These are phyloP conservation scores for Charina bottae DNA, from an alignment of 2,113 vertebrate species.

Conservation along the genomic window DNA sequence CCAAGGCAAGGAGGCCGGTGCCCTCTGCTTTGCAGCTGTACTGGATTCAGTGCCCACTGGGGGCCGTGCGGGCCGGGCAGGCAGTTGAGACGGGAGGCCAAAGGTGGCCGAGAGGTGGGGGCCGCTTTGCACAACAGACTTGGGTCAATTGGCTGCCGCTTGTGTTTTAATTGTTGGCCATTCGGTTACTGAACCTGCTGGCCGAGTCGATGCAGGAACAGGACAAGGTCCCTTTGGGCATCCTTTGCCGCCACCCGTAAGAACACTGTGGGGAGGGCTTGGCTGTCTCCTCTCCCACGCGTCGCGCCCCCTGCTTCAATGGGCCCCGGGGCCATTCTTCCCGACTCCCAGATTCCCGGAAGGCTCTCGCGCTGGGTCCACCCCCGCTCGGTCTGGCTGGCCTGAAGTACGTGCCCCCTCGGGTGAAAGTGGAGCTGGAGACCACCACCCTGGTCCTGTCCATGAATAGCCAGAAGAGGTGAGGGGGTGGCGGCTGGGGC, in stretches of 20 bases:
- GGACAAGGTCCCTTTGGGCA: not conserved
- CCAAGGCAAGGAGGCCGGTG: not conserved
- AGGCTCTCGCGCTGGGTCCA: not conserved
- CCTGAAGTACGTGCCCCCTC: conserved; percentile 82
- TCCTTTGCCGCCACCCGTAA: not conserved
- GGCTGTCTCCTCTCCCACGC: not conserved
- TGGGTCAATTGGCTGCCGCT: too few species aligned
- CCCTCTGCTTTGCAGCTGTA: not conserved
- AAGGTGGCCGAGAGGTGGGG: not conserved
- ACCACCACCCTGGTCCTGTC: conserved; percentile 89
- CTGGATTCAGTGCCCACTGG: not conserved
- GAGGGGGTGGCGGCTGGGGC: conserved; percentile 30
- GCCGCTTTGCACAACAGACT: not conserved
- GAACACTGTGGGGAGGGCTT: not conserved
- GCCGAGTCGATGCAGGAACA: too few species aligned
- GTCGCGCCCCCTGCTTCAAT: not conserved
- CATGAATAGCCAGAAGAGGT: conserved; percentile 97
- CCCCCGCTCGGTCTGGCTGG: conserved; percentile 75
- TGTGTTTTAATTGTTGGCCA: not conserved
- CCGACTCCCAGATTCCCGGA: conserved; percentile 28
- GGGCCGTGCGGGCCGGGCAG: too few species aligned
- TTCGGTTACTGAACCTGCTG: not conserved
- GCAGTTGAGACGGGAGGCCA: not conserved
- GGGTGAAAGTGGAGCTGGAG: conserved; percentile 88
- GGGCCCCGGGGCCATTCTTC: accelerated